A percentile compares a stretch with the other conserved stretches of the same genome.
These are phyloP conservation scores for Pseudococcus viburni DNA, from an alignment of 2,888 invertebrate species.

Conservation along the genomic window DNA sequence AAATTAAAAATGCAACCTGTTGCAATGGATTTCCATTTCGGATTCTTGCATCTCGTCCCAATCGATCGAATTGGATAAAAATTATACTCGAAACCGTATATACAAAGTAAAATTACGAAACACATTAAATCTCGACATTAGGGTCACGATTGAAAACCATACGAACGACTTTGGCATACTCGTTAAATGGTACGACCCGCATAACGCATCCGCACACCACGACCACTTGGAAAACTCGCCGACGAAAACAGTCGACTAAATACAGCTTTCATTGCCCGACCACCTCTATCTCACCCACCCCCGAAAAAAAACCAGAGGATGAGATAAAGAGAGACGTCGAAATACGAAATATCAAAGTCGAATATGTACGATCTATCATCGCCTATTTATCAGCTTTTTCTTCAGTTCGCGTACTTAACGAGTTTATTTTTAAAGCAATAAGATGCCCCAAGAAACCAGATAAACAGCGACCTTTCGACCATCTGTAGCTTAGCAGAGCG, in stretches of 20 bases:
- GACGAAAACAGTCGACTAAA: slow-evolving; percentile 36
- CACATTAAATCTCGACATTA: neutral
- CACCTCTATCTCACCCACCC: slow-evolving; percentile 23
- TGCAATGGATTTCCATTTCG: neutral
- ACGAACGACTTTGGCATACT: neutral
- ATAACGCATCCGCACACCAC: slow-evolving; percentile 7
- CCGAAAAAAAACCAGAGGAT: neutral
- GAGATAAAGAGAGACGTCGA: slow-evolving; percentile 50
- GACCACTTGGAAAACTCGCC: slow-evolving; percentile 25
- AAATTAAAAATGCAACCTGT: neutral
- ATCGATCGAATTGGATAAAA: neutral
- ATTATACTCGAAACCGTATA: neutral
- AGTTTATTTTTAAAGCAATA: slow-evolving; percentile 49
- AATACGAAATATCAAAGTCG: slow-evolving; percentile 46
- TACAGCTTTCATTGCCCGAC: neutral
- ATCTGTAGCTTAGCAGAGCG: slow-evolving; percentile 11
- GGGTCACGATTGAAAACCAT: slow-evolving; percentile 1
- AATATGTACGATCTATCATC: slow-evolving; percentile 29
- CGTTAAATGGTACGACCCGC: slow-evolving; percentile 23
- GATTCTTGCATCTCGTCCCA: neutral
- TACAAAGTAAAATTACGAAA: neutral
- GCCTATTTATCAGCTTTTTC: slow-evolving; percentile 30
- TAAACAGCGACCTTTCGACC: slow-evolving; percentile 55
- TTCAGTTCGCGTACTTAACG: slow-evolving; percentile 47
- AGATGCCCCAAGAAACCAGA: slow-evolving; percentile 48